Percentiles rank a stretch among this genome's conserved stretches.
Conservation (phyloP, 2,797 vertebrate species). For the Mus minutoides region DNA sequence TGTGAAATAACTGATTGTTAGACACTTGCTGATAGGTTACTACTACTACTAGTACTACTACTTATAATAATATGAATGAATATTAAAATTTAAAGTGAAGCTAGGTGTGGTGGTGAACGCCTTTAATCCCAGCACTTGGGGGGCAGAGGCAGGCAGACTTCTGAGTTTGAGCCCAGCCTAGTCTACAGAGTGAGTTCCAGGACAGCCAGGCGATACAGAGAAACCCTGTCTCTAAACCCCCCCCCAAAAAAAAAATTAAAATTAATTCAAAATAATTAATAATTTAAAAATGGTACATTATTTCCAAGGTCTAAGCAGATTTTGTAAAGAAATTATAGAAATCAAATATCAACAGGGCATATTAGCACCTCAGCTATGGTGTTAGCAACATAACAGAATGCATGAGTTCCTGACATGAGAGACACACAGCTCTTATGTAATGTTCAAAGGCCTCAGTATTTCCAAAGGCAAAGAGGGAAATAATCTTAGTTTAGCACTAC, state of each 20-base stretch:
- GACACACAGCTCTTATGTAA: background rate
- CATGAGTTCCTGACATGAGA: background rate
- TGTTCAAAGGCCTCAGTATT: constrained; percentile 1
- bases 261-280: constrained; percentile 34
- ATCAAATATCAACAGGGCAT: background rate
- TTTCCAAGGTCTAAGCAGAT: background rate
- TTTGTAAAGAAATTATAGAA: background rate
- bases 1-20: background rate
- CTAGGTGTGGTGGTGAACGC: too few species aligned
- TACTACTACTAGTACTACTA: too few species aligned
- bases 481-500: constrained; percentile 9
- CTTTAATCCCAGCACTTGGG: too few species aligned
- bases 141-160: too few species aligned
- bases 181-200: too few species aligned
- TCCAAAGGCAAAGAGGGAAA: constrained; percentile 8
- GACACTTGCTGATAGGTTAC: background rate
- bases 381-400: background rate
- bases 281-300: background rate
- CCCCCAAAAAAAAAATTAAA: too few species aligned
- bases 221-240: too few species aligned
- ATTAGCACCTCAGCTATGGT: background rate
- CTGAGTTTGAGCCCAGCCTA: too few species aligned
- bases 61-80: background rate
- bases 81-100: constrained; percentile 10
- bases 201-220: too few species aligned